These are phyloP conservation scores for Harpagoxenus sublaevis DNA, from an alignment of 2,888 invertebrate genomes.

Conservation along the genomic window DNA sequence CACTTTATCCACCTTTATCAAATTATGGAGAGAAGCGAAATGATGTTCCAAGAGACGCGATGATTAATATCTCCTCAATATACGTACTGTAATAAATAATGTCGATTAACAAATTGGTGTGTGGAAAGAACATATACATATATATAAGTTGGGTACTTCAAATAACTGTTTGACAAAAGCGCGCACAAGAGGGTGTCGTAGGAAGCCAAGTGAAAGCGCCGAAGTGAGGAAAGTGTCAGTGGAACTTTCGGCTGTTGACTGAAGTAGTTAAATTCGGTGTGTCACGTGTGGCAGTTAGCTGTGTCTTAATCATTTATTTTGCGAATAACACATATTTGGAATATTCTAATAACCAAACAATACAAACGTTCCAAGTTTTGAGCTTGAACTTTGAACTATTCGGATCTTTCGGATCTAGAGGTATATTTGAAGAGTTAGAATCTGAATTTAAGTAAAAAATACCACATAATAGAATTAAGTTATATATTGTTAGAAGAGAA, in stretches of 20 bases:
- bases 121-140: neutral
- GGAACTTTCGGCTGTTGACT: conserved; percentile 15
- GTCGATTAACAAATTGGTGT: neutral
- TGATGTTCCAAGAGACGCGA: neutral
- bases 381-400: conserved; percentile 16
- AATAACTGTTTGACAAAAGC: conserved; percentile 14
- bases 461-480: neutral
- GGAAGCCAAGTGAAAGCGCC: neutral
- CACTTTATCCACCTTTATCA: conserved; percentile 4
- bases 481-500: neutral
- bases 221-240: conserved; percentile 17
- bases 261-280: conserved; percentile 15
- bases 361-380: neutral
- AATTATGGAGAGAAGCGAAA: conserved; percentile 17
- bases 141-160: neutral
- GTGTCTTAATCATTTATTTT: neutral
- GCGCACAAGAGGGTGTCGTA: neutral
- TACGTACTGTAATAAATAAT: neutral
- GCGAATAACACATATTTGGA: neutral
- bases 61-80: neutral
- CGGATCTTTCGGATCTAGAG: neutral
- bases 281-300: neutral
- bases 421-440: neutral
- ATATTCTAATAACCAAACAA: neutral
- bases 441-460: conserved; percentile 13